Evolutionary conservation across 1,140 invertebrate species (phyloP), one percentile per base, ranked within the genome.

Genomic region (Bombus soroeensis): DNA sequence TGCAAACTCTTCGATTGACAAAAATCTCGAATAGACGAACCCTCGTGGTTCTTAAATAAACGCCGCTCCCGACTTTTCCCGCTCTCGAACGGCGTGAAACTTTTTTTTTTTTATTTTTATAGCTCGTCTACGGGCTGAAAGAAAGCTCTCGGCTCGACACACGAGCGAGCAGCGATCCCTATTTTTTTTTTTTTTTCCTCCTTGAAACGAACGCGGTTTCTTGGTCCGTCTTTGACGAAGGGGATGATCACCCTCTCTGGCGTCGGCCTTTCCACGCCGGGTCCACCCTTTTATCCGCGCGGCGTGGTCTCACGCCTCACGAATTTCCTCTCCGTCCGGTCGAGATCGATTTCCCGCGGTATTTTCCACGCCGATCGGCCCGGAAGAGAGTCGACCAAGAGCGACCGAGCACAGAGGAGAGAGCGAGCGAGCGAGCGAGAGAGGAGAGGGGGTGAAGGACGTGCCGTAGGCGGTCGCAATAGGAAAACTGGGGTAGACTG

Each of bases 401-500:
- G 86, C 68, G 75, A 64, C 53, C 76, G 83, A 83, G 66, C 8
- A 73, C 66, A 74, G 79, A 74, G 85, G 53, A 53, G 84, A 22
- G 74, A 53, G 81, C 75, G 82, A 79, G 85, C 47, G 83, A 70
- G 74, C 68, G 74, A 82, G 82, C 47, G 86, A 74, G 84, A 66
- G 75, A 76, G 80, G 77, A 47, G 90, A 91, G 89, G 81, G 89
- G 87, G 47, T 84, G 90, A 91, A 89, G 86, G 90, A 89, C 75
- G 78, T 87, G 87, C 90, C 86, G 92, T 93, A 94, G 93, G 91
- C 92, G 93, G 93, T 93, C 91, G 93, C 90, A 93, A 94, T 94
- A 93, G 93, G 94, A 94, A 91, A 95, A 94, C 94, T 94, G 92
- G 94, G 94, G 94, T 95, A 94, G 92, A 90, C 94, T 94, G 94